A percentile compares a stretch with the other conserved stretches of the same genome.
These are phyloP conservation scores for Phrynosoma platyrhinos DNA, from an alignment of 2,113 vertebrate species.

Conservation along the genomic window DNA sequence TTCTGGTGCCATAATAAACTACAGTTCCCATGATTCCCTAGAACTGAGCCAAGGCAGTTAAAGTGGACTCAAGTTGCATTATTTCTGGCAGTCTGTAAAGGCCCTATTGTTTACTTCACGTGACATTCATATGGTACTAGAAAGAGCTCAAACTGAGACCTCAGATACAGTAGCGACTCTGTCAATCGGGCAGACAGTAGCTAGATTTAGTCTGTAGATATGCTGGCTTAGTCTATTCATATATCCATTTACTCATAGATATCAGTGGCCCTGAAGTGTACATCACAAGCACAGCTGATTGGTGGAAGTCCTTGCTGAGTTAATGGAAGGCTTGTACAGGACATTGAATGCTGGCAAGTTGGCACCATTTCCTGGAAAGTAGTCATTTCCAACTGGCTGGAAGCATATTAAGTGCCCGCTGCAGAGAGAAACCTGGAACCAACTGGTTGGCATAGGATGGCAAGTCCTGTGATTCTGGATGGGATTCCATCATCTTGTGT, in stretches of 20 bases:
- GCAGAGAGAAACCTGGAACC: accelerated
- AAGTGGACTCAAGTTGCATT: too few relatives aligned
- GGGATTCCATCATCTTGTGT: not conserved
- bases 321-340: not conserved
- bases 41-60: too few relatives aligned
- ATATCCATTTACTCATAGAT: not conserved
- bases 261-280: not conserved
- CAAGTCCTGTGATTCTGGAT: not conserved
- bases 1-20: too few relatives aligned
- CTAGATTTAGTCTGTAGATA: not conserved
- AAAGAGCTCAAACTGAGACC: not conserved
- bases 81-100: too few relatives aligned
- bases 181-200: not conserved
- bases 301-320: not conserved
- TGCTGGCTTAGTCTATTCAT: not conserved
- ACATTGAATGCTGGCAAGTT: not conserved
- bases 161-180: not conserved
- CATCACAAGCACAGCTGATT: not conserved
- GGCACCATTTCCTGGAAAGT: slow-evolving; percentile 5
- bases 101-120: too few relatives aligned
- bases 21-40: too few relatives aligned
- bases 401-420: not conserved
- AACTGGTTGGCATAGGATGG: accelerated
- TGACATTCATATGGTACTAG: not conserved
- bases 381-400: not conserved